Base-by-base conservation (phyloP, 2,113 vertebrate genomes). In the Uria aalge region DNA sequence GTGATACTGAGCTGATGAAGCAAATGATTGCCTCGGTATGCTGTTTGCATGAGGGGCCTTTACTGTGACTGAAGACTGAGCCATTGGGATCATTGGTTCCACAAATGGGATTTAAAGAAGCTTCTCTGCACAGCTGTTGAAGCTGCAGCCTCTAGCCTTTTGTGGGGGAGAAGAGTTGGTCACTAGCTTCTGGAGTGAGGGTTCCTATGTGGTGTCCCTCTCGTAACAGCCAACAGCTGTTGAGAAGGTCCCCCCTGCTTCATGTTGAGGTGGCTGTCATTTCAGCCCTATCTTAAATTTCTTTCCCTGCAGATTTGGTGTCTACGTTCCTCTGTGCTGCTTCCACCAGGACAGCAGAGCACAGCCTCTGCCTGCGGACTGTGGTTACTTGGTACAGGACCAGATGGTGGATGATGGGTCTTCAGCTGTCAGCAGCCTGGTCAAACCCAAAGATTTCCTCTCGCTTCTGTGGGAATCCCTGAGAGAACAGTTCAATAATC, bases 261-360 rank as follows among this genome's bases (percentile, higher is more conserved):
- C 18, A 11, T 63, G 18, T n/a, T 63, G 64, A 23, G 23, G 45
- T 41, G 16, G 40, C 53, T 56, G 41, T 48, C 27, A 27, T 66
- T 82, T 94, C 63, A 96, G 78, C 80, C 21, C 4, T 30, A 34
- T 27, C 76, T 53, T 26, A 16, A 16, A 23, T 59, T 95, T 96
- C 26, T 91, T 53, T 93, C 59, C 36, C 3, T 80, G 4, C 97
- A 99, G 99, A 94, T 99, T 99, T 69, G 99, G 99, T 30, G 99
- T 99, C 84, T 99, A 99, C 6, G 99, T 99, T 92, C 99, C 99
- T 12, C 98, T 99, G 60, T 99, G 99, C 98, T 99, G 99, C 97
- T 99, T 99, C 97, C 99, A 99, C 96, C 99, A 99, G 96, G 99
- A 99, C 85, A 99, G 98, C 67, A 98, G 98, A 97, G 97, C 98